A percentile compares a stretch with the other conserved stretches of the same genome.
Evolutionary conservation across 2,797 vertebrate genomes (phyloP).

Genomic region (Syndactyla subalaris): DNA sequence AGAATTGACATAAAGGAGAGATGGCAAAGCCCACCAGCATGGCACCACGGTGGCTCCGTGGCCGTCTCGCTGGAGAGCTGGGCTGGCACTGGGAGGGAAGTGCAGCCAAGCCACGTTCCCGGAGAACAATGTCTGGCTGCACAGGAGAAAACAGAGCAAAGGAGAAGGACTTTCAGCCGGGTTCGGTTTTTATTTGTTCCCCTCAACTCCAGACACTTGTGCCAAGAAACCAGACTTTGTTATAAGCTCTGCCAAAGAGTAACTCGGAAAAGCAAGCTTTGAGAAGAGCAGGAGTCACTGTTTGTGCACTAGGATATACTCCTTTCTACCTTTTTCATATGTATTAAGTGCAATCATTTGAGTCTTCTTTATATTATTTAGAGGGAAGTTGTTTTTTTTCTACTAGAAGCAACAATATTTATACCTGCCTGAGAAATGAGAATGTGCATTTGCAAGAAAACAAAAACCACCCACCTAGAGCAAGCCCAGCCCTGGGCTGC

Average conservation of each 20-base stretch:
- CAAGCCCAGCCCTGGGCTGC: slow-evolving; percentile 22
- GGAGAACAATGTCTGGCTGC: slow-evolving; percentile 70
- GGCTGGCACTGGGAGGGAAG: slow-evolving; percentile 7
- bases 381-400: slow-evolving; percentile 70
- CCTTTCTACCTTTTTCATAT: slow-evolving; percentile 80
- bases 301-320: slow-evolving; percentile 82
- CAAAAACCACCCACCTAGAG: not conserved
- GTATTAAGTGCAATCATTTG: slow-evolving; percentile 87
- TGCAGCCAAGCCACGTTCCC: slow-evolving; percentile 58
- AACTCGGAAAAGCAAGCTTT: slow-evolving; percentile 66
- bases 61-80: not conserved
- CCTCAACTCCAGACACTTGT: slow-evolving; percentile 4
- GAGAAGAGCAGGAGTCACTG: slow-evolving; percentile 69
- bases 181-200: not conserved
- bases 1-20: not conserved
- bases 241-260: slow-evolving; percentile 86
- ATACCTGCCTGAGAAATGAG: slow-evolving; percentile 78
- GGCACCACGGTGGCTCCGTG: not conserved
- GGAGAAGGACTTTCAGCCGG: slow-evolving; percentile 43
- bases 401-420: slow-evolving; percentile 80
- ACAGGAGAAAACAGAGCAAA: slow-evolving; percentile 41
- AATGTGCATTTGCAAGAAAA: slow-evolving; percentile 68
- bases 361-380: slow-evolving; percentile 78
- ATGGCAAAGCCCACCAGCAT: slow-evolving; percentile 8
- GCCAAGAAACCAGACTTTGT: slow-evolving; percentile 73